phyloP scores from a whole-genome alignment of 2,797 vertebrate species.

The Ataeniobius toweri region DNA sequence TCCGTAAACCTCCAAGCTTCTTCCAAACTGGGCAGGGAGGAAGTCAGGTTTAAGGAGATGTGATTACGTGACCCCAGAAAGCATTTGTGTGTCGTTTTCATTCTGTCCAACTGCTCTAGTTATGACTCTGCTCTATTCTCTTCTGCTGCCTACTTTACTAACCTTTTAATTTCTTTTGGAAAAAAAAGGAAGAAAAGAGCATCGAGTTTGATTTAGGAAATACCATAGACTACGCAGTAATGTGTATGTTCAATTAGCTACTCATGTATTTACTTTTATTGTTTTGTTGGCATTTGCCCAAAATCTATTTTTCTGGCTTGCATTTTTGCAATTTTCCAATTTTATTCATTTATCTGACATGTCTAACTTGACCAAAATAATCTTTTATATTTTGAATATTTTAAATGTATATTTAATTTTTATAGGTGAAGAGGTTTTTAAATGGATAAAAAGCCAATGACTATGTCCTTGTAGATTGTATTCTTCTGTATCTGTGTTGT shows the following conservation, averaged over 20 bases:
- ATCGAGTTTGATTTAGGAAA: too few relatives aligned
- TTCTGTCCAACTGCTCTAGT: neutral
- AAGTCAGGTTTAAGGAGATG: neutral
- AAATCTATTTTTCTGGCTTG: neutral
- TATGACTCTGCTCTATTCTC: neutral
- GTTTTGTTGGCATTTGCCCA: too few relatives aligned
- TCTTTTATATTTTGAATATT: neutral
- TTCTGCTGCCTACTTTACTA: too few relatives aligned
- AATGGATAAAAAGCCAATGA: neutral
- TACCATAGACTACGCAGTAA: too few relatives aligned
- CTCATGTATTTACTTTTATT: neutral
- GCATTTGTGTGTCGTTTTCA: neutral
- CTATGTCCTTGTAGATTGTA: too few relatives aligned
- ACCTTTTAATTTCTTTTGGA: neutral
- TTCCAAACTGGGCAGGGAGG: neutral
- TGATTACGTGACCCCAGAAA: neutral
- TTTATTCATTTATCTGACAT: neutral
- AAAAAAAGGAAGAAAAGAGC: neutral
- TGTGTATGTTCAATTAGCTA: too few relatives aligned
- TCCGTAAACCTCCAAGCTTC: conserved; percentile 13
- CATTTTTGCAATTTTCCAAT: neutral
- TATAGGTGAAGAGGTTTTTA: too few relatives aligned
- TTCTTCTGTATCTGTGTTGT: neutral
- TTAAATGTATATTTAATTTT: too few relatives aligned
- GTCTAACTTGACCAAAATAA: neutral